Percentiles rank a stretch among this genome's conserved stretches.
These are phyloP conservation scores for Microtus richardsoni DNA, from an alignment of 2,113 vertebrate species.

Conservation along the genomic window DNA sequence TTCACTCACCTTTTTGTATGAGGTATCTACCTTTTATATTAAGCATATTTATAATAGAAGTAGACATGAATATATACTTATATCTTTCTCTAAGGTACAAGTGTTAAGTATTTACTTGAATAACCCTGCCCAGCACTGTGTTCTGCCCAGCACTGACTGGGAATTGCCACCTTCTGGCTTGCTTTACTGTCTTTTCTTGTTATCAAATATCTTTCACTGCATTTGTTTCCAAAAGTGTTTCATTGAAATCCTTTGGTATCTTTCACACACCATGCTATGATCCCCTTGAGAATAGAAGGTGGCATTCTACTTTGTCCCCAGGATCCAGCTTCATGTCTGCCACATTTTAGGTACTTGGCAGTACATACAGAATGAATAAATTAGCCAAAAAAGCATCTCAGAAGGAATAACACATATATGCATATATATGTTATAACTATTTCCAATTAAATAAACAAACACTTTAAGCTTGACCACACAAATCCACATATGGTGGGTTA, in stretches of 20 bases:
- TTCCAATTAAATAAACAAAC: neutral
- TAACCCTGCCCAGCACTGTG: neutral
- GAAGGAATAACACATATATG: neutral
- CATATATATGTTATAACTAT: neutral
- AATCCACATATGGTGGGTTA: neutral
- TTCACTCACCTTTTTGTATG: neutral
- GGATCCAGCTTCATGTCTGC: neutral
- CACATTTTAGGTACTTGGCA: neutral
- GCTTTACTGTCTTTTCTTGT: neutral
- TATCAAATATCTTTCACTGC: neutral
- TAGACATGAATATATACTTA: neutral
- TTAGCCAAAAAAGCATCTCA: neutral
- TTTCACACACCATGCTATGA: neutral
- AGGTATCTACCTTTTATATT: neutral
- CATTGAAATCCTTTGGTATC: neutral
- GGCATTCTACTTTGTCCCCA: neutral
- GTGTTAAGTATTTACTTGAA: neutral
- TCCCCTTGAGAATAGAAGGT: neutral
- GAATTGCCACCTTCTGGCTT: fast-evolving
- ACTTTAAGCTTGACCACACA: neutral
- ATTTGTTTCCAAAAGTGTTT: fast-evolving
- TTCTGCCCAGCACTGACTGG: neutral
- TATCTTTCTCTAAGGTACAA: neutral
- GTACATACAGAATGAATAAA: neutral
- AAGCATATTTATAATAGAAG: neutral